Evolutionary conservation across 1,140 invertebrate species (phyloP), one percentile per base, ranked within the genome.

Genomic region (Cotesia typhae): DNA sequence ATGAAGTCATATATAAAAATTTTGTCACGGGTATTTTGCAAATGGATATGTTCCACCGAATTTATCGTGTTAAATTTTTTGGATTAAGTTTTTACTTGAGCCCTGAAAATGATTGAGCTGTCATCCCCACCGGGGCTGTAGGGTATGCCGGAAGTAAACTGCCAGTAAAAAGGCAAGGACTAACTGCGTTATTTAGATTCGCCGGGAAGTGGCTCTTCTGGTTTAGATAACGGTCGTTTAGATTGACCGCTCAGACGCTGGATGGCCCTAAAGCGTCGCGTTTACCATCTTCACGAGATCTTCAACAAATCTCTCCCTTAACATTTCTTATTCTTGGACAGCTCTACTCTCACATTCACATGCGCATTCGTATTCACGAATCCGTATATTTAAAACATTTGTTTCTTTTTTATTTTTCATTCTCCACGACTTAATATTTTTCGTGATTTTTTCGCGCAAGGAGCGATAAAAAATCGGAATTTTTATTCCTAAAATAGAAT

Each of bases 211-310:
- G 65, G 28, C 41, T 47, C 41, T 47, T 59, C 65, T 70, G 36
- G 38, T 72, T 72, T 76, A 85, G 81, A 86, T 85, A 86, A 86
- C 79, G 78, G 78, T 82, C 84, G 76, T 86, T 85, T 84, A 84
- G 81, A 87, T 85, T 87, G 85, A 86, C 84, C 84, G 81, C 76
- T 81, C 74, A 80, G 80, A 75, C 80, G 70, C 84, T 67, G 76
- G 74, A 85, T 84, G 83, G 83, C 83, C 80, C 80, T 85, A 83
- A 86, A 86, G 84, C 80, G 82, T 72, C 79, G 74, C 67, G 79
- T 82, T 84, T 83, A 83, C 80, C 83, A 83, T 85, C 79, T 82
- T 36, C 41, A 47, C 41, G 41, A 47, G 41, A 41, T 73, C 68
- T 41, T 73, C 78, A 70, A 80, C 71, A 82, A 85, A 84, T 84